These are phyloP conservation scores for Torymus tubicola DNA, from an alignment of 2,888 invertebrate species.

Conservation along the genomic window DNA sequence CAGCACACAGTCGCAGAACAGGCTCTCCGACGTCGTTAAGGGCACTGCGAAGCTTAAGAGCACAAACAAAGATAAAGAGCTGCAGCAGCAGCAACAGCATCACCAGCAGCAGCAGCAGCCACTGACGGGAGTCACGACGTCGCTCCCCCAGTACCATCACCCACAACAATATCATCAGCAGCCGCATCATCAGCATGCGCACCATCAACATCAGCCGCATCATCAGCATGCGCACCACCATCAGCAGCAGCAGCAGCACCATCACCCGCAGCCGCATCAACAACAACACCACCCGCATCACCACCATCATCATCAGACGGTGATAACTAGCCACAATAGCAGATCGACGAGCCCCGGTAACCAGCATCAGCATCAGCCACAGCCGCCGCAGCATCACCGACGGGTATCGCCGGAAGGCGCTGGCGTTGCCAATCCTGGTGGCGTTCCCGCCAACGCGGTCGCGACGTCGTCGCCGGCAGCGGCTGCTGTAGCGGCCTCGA, in stretches of 20 bases:
- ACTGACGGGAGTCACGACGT: slow-evolving; percentile 24
- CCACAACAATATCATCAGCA: slow-evolving; percentile 43
- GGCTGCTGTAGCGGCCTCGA: slow-evolving; percentile 55
- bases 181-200: slow-evolving; percentile 30
- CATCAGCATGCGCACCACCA: slow-evolving; percentile 59
- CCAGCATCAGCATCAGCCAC: slow-evolving; percentile 55
- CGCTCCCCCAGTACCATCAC: slow-evolving; percentile 43
- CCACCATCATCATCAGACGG: slow-evolving; percentile 47
- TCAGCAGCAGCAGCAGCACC: slow-evolving; percentile 33
- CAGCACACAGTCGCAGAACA: slow-evolving; percentile 77
- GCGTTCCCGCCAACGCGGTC: slow-evolving; percentile 50
- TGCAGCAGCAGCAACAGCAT: slow-evolving; percentile 56
- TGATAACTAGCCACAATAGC: slow-evolving; percentile 48
- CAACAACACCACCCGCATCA: slow-evolving; percentile 46
- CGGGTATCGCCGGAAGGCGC: slow-evolving; percentile 65
- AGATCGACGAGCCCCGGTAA: slow-evolving; percentile 59
- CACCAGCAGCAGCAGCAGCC: slow-evolving; percentile 44
- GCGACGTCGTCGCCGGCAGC: slow-evolving; percentile 56
- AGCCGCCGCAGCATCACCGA: slow-evolving; percentile 66
- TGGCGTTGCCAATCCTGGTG: slow-evolving; percentile 54
- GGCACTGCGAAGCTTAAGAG: slow-evolving; percentile 82
- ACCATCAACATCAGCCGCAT: slow-evolving; percentile 58
- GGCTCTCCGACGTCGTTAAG: slow-evolving; percentile 88
- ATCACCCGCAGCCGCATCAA: slow-evolving; percentile 41
- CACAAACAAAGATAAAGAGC: slow-evolving; percentile 73